These are phyloP conservation scores for Nanorana parkeri DNA, from an alignment of 2,113 vertebrate genomes.

Conservation along the genomic window DNA sequence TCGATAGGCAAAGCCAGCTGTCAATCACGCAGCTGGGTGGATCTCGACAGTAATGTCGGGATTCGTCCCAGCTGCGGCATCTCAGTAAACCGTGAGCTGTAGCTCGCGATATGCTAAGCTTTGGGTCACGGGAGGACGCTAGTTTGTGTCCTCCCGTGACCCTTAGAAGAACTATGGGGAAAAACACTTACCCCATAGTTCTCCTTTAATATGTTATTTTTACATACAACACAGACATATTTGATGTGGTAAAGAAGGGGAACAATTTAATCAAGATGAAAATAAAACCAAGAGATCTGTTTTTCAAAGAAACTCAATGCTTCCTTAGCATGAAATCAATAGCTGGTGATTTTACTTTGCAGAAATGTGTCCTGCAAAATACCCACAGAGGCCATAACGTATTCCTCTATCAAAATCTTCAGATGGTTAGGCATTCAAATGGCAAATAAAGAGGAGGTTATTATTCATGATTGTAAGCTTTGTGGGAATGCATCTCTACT, in stretches of 20 bases:
- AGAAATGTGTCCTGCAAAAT: constrained; percentile 27
- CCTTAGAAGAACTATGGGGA: no score
- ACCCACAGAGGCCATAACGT: constrained; percentile 13
- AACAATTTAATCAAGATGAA: constrained; percentile 9
- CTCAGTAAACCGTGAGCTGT: no score
- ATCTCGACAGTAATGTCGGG: no score
- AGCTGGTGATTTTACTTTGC: constrained; percentile 12
- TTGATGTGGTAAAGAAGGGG: neutral
- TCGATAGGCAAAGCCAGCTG: no score
- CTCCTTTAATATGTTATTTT: neutral
- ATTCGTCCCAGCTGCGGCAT: no score
- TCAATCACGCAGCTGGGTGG: no score
- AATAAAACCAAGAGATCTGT: constrained; percentile 2
- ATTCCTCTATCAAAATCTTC: constrained; percentile 26
- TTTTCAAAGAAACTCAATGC: neutral
- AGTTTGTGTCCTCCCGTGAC: no score
- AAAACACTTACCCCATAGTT: no score
- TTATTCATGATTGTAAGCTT: constrained; percentile 41
- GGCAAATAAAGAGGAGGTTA: constrained; percentile 33
- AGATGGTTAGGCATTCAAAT: constrained; percentile 38
- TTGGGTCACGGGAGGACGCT: no score
- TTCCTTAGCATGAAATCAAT: constrained; percentile 25
- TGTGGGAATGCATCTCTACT: constrained; percentile 2
- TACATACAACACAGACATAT: neutral
- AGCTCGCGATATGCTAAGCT: no score